Percentiles rank a stretch among this genome's conserved stretches.
These are phyloP conservation scores for Calidris pugnax DNA, from an alignment of 2,113 vertebrate genomes.

Conservation along the genomic window DNA sequence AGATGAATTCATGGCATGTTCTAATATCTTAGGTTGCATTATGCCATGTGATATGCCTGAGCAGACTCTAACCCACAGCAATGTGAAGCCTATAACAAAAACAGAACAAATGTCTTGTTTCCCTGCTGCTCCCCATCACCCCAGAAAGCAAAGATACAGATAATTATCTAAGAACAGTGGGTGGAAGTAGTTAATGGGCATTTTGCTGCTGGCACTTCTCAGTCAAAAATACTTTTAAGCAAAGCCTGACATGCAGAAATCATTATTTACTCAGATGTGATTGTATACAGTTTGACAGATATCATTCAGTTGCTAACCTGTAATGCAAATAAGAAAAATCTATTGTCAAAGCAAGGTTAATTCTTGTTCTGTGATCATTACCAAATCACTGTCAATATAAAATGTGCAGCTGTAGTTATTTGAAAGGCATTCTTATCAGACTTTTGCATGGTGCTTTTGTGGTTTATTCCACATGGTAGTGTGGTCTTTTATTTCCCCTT, in stretches of 20 bases:
- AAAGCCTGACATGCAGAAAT: conserved; percentile 11
- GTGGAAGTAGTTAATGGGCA: conserved; percentile 24
- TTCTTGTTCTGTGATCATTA: background rate
- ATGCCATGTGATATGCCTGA: background rate
- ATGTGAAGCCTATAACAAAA: background rate
- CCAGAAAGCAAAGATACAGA: background rate
- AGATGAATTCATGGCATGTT: background rate
- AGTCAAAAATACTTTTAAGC: conserved; percentile 12
- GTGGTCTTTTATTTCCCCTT: background rate
- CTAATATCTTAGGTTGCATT: background rate
- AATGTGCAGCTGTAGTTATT: background rate
- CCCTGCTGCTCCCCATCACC: background rate
- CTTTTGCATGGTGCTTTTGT: background rate
- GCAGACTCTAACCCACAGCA: background rate
- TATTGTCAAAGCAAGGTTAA: conserved; percentile 34
- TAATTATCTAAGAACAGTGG: conserved; percentile 38
- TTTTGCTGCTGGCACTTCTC: conserved; percentile 34
- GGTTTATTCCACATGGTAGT: background rate
- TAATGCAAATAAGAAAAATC: conserved; percentile 20
- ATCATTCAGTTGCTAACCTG: conserved; percentile 53
- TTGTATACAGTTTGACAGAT: conserved; percentile 18
- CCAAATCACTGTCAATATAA: background rate
- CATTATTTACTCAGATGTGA: conserved; percentile 50
- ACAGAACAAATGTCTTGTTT: background rate
- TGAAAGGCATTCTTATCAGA: conserved; percentile 1